Conservation (phyloP, 2,797 vertebrate genomes). For the Capromys pilorides region DNA sequence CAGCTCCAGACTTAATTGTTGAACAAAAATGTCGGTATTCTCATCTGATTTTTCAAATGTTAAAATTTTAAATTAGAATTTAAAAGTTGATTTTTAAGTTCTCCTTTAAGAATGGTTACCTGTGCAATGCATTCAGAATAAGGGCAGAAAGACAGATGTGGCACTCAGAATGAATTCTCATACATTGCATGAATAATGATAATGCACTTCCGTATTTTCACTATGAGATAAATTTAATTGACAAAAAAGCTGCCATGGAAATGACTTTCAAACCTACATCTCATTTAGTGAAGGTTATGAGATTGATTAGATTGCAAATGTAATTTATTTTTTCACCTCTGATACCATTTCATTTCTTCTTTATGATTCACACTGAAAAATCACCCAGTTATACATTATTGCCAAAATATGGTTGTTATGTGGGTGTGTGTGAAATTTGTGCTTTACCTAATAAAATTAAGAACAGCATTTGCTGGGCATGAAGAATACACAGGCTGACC, state of each 20-base stretch:
- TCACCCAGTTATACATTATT: background rate
- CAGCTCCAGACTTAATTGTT: background rate
- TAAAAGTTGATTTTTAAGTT: constrained; percentile 74
- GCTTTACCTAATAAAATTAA: constrained; percentile 50
- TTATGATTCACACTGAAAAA: constrained; percentile 40
- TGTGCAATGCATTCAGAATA: constrained; percentile 75
- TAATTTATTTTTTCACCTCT: constrained; percentile 79
- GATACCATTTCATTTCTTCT: constrained; percentile 71
- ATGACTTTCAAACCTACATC: constrained; percentile 81
- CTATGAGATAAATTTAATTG: constrained; percentile 85
- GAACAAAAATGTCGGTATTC: constrained; percentile 56
- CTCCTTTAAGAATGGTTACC: constrained; percentile 69
- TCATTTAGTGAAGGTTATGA: constrained; percentile 82
- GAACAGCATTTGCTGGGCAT: constrained; percentile 48
- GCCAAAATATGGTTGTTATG: background rate
- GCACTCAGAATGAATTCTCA: constrained; percentile 82
- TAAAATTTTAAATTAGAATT: constrained; percentile 40
- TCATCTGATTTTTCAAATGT: constrained; percentile 62
- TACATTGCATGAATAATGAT: constrained; percentile 83
- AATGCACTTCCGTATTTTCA: constrained; percentile 79
- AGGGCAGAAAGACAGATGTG: constrained; percentile 80
- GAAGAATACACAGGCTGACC: constrained; percentile 33
- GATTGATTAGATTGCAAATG: constrained; percentile 80
- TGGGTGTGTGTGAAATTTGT: background rate
- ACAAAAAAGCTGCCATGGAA: constrained; percentile 83